These are phyloP conservation scores for Diogma glabrata DNA, from an alignment of 2,888 invertebrate species.

Conservation along the genomic window DNA sequence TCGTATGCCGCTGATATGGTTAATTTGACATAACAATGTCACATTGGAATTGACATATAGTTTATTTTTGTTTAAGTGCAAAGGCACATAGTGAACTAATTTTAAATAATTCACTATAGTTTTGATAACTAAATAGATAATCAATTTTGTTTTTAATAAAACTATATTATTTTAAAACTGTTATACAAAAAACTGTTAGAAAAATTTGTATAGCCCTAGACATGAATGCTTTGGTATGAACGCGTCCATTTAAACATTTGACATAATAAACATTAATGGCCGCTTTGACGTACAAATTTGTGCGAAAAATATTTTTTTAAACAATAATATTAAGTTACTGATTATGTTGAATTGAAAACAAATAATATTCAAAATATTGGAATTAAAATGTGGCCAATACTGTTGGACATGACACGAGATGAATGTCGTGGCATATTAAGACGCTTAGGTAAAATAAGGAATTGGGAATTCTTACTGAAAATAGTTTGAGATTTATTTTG, in stretches of 20 bases:
- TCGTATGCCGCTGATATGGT: too few species aligned
- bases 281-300: conserved; percentile 17
- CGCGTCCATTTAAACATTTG: conserved; percentile 13
- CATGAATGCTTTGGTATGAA: conserved; percentile 11
- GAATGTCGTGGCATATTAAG: conserved; percentile 81
- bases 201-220: not conserved
- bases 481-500: not conserved
- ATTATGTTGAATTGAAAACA: not conserved
- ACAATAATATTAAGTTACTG: conserved; percentile 4
- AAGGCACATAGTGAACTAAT: too few species aligned
- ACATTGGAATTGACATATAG: too few species aligned
- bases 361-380: conserved; percentile 1
- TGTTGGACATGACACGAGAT: conserved; percentile 74
- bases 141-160: not conserved
- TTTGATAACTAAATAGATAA: not conserved
- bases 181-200: not conserved
- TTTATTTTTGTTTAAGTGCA: too few species aligned
- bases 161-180: not conserved
- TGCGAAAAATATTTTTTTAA: conserved; percentile 14
- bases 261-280: conserved; percentile 20
- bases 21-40: too few species aligned
- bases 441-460: conserved; percentile 55
- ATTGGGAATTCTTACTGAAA: conserved; percentile 3
- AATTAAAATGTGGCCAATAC: conserved; percentile 46
- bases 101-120: too few species aligned